Base-by-base conservation (phyloP, 2,888 invertebrate genomes). In the Pedicia rivosa region DNA sequence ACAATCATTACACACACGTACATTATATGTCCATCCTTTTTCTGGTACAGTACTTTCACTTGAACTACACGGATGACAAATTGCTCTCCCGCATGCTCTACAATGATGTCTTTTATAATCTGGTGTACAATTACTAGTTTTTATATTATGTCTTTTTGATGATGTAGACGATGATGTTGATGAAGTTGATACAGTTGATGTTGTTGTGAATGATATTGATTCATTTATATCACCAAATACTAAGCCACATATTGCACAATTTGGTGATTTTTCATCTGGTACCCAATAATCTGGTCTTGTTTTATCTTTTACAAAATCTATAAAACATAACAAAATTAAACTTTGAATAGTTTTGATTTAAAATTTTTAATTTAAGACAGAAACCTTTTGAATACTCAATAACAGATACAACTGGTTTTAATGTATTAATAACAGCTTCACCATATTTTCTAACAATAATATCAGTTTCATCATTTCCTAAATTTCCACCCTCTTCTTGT, bases 281-380 rank as follows among this genome's bases (percentile, higher is more conserved):
- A 75, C 70, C 86, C 86, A 86, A 55, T 86, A 86, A 1, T 70
- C 59, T 2, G 84, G 84, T 26, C 82, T 64, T 5, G 75, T 80
- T 4, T 74, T 67, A 44, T 80, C 79, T 55, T 82, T 83, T 32
- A 86, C 74, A 31, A 76, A 56, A 35, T 66, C 73, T 72, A 41
- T 5, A 49, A 48, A 26, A 26, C 3, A 15, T 29, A 35, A 19
- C 4, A 3, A 12, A 28, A 5, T 29, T n/a, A n/a, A n/a, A n/a
- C n/a, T n/a, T n/a, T n/a, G n/a, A n/a, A n/a, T n/a, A n/a, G n/a
- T n/a, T n/a, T n/a, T n/a, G n/a, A n/a, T n/a, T n/a, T n/a, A n/a
- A n/a, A n/a, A n/a, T n/a, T n/a, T n/a, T n/a, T n/a, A n/a, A n/a
- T n/a, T n/a, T n/a, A 2, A 9, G 13, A 32, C 5, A 4, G 6